phyloP scores from a whole-genome alignment of 2,113 vertebrate species.

The Plotosus lineatus region DNA sequence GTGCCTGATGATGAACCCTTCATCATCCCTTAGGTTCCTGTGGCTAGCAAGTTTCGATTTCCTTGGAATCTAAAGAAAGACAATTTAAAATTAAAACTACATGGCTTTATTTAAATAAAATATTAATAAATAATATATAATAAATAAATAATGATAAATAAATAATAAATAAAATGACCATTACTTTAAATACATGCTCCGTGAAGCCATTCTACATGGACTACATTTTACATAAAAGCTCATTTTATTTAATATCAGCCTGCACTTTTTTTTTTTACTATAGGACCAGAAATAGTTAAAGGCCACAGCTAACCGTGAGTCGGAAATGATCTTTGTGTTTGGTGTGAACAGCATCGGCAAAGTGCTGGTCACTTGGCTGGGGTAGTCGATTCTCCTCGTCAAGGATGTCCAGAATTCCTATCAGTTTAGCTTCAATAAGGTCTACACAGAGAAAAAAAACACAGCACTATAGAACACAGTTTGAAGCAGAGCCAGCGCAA shows the following conservation, averaged over 20 bases:
- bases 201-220: not conserved
- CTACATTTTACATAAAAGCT: not conserved
- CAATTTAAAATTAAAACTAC: not conserved
- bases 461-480: conserved; percentile 23
- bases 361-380: conserved; percentile 94
- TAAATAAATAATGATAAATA: no score
- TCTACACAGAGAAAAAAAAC: conserved; percentile 71
- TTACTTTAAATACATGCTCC: not conserved
- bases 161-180: no score
- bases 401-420: conserved; percentile 93
- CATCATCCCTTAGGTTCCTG: conserved; percentile 93
- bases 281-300: not conserved
- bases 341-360: conserved; percentile 85
- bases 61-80: conserved; percentile 83
- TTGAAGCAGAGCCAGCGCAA: not conserved
- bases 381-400: conserved; percentile 99
- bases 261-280: not conserved
- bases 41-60: conserved; percentile 95
- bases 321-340: conserved; percentile 98
- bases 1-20: conserved; percentile 95
- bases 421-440: conserved; percentile 91
- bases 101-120: not conserved
- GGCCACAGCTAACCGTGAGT: conserved; percentile 80
- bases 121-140: not conserved
- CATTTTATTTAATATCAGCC: not conserved